Evolutionary conservation across 2,797 vertebrate species (phyloP).

Genomic region (Rachycentron canadum): DNA sequence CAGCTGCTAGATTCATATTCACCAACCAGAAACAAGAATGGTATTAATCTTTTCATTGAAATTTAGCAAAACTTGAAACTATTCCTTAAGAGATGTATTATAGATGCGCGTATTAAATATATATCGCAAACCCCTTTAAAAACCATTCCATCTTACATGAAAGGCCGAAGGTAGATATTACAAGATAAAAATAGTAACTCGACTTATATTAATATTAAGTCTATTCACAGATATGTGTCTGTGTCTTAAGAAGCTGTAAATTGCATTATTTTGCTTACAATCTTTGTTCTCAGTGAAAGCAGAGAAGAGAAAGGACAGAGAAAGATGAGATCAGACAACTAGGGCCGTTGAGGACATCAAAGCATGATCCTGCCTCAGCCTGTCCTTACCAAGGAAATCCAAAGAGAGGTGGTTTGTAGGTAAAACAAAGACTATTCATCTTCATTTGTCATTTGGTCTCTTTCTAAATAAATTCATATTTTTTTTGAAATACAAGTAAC

Average conservation of each 20-base stretch:
- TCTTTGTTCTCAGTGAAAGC: conserved; percentile 38
- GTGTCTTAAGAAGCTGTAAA: neutral
- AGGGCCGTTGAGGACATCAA: conserved; percentile 39
- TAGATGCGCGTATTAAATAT: neutral
- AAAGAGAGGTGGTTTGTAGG: neutral
- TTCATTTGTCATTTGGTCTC: conserved; percentile 1
- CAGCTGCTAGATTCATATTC: neutral
- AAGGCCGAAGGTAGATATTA: neutral
- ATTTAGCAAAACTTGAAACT: neutral
- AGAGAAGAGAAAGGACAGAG: conserved; percentile 25
- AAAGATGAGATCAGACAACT: conserved; percentile 56
- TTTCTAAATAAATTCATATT: conserved; percentile 3
- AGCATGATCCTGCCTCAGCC: conserved; percentile 29
- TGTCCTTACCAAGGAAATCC: conserved; percentile 6
- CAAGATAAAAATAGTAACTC: conserved; percentile 10
- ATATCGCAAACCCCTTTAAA: neutral
- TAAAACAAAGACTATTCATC: neutral
- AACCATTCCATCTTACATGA: neutral
- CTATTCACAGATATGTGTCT: neutral
- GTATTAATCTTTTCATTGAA: neutral
- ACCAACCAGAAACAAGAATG: neutral
- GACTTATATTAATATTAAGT: neutral
- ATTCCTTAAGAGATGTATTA: neutral
- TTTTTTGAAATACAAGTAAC: neutral
- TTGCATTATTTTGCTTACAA: conserved; percentile 20